These are phyloP conservation scores for Halichondria panicea DNA, from an alignment of 37 sponge, comb jelly and placozoan species.

Conservation along the genomic window DNA sequence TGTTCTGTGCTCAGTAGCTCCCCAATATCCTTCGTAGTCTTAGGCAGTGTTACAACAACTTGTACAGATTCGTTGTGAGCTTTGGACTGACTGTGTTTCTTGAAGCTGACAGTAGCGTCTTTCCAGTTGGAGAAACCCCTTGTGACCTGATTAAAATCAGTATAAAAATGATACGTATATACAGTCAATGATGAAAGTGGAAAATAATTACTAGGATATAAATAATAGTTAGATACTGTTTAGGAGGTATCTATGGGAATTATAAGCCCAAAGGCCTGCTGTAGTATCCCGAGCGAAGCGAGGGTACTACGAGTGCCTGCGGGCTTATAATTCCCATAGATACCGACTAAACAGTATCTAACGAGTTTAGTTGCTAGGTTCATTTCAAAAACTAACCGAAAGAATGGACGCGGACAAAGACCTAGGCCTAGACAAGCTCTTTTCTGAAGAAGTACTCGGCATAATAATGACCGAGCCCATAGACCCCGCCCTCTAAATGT, in stretches of 20 bases:
- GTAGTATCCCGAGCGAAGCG: too few relatives aligned
- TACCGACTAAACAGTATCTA: too few relatives aligned
- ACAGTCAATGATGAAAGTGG: background rate
- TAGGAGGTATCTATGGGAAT: background rate
- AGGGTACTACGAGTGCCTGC: too few relatives aligned
- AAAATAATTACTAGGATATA: background rate
- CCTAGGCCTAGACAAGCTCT: too few relatives aligned
- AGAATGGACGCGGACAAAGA: too few relatives aligned
- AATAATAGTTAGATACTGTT: background rate
- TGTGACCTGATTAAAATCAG: constrained; percentile 21
- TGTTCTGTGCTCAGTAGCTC: constrained; percentile 65
- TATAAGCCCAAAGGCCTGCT: background rate
- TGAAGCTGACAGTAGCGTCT: constrained; percentile 71
- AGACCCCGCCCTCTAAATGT: too few relatives aligned
- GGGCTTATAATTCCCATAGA: too few relatives aligned
- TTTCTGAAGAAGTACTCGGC: too few relatives aligned
- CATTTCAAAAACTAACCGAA: too few relatives aligned
- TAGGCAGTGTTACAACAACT: constrained; percentile 60
- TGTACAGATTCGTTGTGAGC: constrained; percentile 71
- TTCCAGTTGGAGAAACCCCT: constrained; percentile 50
- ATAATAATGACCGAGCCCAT: too few relatives aligned
- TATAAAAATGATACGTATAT: background rate
- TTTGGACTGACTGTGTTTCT: constrained; percentile 70
- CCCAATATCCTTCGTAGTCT: constrained; percentile 62
- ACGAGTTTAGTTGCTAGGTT: too few relatives aligned